A percentile compares a stretch with the other conserved stretches of the same genome.
Evolutionary conservation across 2,888 invertebrate genomes (phyloP).

Genomic region (Acholoe squamosa): DNA sequence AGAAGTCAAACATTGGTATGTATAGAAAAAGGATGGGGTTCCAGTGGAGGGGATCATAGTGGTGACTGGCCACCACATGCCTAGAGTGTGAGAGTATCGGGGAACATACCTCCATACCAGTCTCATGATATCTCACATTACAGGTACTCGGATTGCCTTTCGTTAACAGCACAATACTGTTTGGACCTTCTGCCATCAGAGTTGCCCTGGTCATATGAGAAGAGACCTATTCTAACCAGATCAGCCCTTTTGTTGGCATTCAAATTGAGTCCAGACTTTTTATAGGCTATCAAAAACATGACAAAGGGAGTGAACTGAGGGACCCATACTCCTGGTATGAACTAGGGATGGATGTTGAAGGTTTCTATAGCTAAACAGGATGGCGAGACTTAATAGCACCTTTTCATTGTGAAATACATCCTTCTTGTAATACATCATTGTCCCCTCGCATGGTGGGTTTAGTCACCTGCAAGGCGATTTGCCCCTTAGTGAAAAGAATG

Average conservation of each 20-base stretch:
- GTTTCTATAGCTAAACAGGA: conserved; percentile 16
- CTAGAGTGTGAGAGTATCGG: not conserved
- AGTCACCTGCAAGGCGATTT: not conserved
- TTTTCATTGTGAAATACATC: conserved; percentile 27
- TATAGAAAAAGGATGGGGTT: too few relatives aligned
- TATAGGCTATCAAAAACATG: not conserved
- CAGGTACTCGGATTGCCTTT: not conserved
- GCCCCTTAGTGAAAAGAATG: not conserved
- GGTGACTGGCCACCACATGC: not conserved
- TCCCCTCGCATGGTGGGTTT: not conserved
- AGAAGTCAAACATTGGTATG: too few relatives aligned
- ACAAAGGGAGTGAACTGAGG: not conserved
- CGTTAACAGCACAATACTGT: not conserved
- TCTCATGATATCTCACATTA: conserved; percentile 31
- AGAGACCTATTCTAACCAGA: not conserved
- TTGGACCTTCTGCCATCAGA: not conserved
- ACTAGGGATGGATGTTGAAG: not conserved
- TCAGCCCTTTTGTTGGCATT: not conserved
- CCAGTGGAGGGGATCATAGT: too few relatives aligned
- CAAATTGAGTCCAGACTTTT: not conserved
- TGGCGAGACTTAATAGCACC: not conserved
- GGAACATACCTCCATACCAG: not conserved
- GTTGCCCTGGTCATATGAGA: not conserved
- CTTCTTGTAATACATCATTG: not conserved
- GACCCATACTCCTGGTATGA: not conserved